phyloP scores from a whole-genome alignment of 30 jellyfish, hydroid and myxozoan genomes.

The Catostylus mosaicus region DNA sequence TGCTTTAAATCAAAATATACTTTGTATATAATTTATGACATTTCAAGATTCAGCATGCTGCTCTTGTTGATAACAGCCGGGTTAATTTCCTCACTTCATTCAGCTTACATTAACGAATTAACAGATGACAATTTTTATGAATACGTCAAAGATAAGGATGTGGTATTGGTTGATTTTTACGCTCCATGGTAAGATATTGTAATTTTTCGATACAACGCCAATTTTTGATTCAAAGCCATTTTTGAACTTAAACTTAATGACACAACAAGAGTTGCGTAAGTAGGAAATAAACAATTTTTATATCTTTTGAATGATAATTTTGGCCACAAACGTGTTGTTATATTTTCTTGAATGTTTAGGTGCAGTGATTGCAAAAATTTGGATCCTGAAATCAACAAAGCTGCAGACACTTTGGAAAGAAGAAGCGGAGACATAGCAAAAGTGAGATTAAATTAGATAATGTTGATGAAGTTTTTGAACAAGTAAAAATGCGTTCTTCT shows the following conservation, averaged over 20 bases:
- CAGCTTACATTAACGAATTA: slow-evolving; percentile 70
- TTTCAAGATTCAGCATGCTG: slow-evolving; percentile 1
- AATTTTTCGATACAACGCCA: too few species aligned
- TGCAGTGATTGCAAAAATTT: slow-evolving; percentile 93
- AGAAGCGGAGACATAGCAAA: slow-evolving; percentile 88
- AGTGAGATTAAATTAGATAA: slow-evolving; percentile 28
- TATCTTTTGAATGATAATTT: too few species aligned
- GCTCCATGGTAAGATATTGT: slow-evolving; percentile 90
- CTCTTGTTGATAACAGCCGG: slow-evolving; percentile 8
- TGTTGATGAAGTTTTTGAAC: too few species aligned
- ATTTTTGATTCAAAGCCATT: too few species aligned
- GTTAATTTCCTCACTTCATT: slow-evolving; percentile 20
- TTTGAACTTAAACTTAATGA: too few species aligned
- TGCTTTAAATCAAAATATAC: too few species aligned
- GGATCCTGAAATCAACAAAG: slow-evolving; percentile 90
- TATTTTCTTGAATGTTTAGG: slow-evolving; percentile 57
- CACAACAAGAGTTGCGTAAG: too few species aligned
- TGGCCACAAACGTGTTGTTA: too few species aligned
- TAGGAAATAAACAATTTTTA: too few species aligned
- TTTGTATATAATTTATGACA: too few species aligned
- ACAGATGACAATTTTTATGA: slow-evolving; percentile 85
- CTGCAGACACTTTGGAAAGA: slow-evolving; percentile 80
- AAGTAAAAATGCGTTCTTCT: too few species aligned
- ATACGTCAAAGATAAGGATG: slow-evolving; percentile 86
- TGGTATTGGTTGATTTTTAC: slow-evolving; percentile 82